These are phyloP conservation scores for Panzeria rudis DNA, from an alignment of 2,888 invertebrate species.

Conservation along the genomic window DNA sequence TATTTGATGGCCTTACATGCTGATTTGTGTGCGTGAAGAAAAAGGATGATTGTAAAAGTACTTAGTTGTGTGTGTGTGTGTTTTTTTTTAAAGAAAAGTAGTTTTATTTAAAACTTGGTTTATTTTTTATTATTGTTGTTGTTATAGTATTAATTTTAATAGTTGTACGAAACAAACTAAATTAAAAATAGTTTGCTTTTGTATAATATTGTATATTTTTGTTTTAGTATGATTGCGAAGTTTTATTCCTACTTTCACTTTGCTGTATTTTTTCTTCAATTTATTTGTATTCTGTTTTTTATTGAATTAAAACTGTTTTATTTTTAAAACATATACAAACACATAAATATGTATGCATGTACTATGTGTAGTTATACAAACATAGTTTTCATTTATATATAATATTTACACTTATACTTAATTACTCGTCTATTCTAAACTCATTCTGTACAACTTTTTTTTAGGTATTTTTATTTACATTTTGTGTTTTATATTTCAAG, in stretches of 20 bases:
- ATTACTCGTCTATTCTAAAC: slow-evolving; percentile 30
- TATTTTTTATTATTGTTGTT: slow-evolving; percentile 16
- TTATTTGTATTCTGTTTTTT: slow-evolving; percentile 44
- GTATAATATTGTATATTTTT: slow-evolving; percentile 21
- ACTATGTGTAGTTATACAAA: slow-evolving; percentile 42
- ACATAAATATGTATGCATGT: slow-evolving; percentile 54
- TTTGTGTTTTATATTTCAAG: slow-evolving; percentile 35
- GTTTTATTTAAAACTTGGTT: too few species aligned
- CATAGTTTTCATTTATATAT: slow-evolving; percentile 22
- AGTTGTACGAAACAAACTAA: slow-evolving; percentile 47
- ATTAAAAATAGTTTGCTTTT: slow-evolving; percentile 54
- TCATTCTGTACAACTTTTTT: slow-evolving; percentile 52
- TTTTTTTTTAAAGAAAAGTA: background rate
- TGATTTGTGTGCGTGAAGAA: background rate
- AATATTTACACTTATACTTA: slow-evolving; percentile 46
- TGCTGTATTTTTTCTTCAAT: slow-evolving; percentile 70
- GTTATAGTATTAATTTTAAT: slow-evolving; percentile 21
- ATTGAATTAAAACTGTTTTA: slow-evolving; percentile 30
- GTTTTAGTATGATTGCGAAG: slow-evolving; percentile 78
- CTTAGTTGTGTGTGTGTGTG: background rate
- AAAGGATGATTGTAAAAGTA: background rate
- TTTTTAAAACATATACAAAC: slow-evolving; percentile 65
- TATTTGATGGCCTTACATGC: background rate
- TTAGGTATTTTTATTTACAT: slow-evolving; percentile 9
- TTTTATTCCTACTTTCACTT: slow-evolving; percentile 82